Evolutionary conservation across 2,888 invertebrate genomes (phyloP).

Genomic region (Erebia ligea): DNA sequence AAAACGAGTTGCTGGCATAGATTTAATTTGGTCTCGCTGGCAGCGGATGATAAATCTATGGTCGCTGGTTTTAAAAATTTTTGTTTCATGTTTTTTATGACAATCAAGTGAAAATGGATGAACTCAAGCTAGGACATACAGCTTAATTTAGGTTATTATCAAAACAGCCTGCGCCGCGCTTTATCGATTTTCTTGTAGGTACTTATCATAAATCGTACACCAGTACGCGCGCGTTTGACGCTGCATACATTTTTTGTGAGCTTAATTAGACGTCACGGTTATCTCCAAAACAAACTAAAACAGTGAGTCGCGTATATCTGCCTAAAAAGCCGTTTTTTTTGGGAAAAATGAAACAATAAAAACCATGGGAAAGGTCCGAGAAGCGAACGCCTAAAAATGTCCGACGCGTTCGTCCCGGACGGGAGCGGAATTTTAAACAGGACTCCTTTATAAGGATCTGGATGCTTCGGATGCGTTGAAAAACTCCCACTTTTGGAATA

Average conservation of each 20-base stretch:
- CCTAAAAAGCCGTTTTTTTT: conserved; percentile 13
- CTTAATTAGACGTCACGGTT: neutral
- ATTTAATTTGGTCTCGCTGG: too few species aligned
- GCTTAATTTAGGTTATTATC: too few species aligned
- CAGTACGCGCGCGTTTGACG: neutral
- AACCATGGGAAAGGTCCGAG: conserved; percentile 64
- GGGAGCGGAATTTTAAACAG: conserved; percentile 77
- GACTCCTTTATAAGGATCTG: conserved; percentile 62
- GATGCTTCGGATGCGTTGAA: conserved; percentile 26
- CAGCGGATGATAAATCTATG: too few species aligned
- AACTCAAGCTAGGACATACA: too few species aligned
- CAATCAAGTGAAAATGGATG: too few species aligned
- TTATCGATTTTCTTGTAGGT: too few species aligned
- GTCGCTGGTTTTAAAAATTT: too few species aligned
- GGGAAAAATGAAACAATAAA: conserved; percentile 32
- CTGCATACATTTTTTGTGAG: neutral
- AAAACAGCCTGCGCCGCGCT: too few species aligned
- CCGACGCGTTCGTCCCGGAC: conserved; percentile 64
- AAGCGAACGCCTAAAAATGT: conserved; percentile 75
- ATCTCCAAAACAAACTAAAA: conserved; percentile 2
- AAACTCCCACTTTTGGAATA: conserved; percentile 25
- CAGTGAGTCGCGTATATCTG: conserved; percentile 14
- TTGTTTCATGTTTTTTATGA: too few species aligned
- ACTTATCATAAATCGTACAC: neutral
- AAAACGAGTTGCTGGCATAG: too few species aligned